Percentiles rank a stretch among this genome's conserved stretches.
phyloP scores from a whole-genome alignment of 1,140 invertebrate species.

The Mizuhopecten yessoensis region DNA sequence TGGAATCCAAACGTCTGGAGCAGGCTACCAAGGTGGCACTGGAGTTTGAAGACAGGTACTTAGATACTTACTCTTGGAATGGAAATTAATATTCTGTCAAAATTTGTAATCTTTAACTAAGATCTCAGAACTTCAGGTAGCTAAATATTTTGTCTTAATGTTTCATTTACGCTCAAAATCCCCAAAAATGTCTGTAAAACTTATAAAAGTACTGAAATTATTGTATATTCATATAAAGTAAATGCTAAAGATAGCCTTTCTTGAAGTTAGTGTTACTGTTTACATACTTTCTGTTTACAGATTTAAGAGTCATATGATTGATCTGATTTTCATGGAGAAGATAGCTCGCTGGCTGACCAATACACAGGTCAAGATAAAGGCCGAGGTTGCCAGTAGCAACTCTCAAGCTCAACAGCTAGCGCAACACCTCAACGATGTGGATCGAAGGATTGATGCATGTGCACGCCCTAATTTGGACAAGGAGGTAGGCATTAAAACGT shows the following conservation, averaged over 20 bases:
- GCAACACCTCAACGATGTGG: constrained; percentile 75
- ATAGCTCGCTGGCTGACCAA: constrained; percentile 82
- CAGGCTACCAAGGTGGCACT: constrained; percentile 79
- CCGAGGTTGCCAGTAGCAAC: constrained; percentile 82
- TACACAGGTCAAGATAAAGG: constrained; percentile 83
- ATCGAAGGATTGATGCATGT: constrained; percentile 79
- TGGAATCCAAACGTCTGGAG: constrained; percentile 82
- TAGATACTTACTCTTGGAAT: not conserved
- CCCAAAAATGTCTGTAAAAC: too few species aligned
- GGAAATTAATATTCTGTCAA: too few species aligned
- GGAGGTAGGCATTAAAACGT: constrained; percentile 70
- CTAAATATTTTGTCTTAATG: too few species aligned
- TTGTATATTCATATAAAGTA: not conserved
- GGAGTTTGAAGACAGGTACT: constrained; percentile 83
- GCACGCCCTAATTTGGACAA: constrained; percentile 82
- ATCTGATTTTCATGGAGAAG: constrained; percentile 83
- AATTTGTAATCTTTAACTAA: too few species aligned
- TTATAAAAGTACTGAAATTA: too few species aligned
- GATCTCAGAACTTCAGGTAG: too few species aligned
- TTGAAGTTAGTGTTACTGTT: not conserved
- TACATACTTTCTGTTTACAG: constrained; percentile 66
- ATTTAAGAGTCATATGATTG: constrained; percentile 83
- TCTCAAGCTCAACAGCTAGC: constrained; percentile 77
- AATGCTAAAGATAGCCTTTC: not conserved
- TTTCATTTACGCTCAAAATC: too few species aligned